Base-by-base conservation (phyloP, 1,140 invertebrate genomes). In the Micrasema minimum region DNA sequence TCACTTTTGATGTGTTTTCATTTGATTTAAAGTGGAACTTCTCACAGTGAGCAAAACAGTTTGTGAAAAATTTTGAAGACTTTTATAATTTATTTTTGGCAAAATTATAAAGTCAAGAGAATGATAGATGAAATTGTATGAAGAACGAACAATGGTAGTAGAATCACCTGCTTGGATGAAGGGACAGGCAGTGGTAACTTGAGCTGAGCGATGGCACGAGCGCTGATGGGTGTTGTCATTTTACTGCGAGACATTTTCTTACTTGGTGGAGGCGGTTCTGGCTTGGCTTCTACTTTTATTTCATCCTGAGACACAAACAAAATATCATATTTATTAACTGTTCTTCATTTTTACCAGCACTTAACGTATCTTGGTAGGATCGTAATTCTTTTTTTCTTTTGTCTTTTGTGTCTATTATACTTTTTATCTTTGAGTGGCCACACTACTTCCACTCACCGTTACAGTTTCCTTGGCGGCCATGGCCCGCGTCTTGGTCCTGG, bases 401-500 rank as follows among this genome's bases (percentile, higher is more conserved):
- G n/a, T n/a, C n/a, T n/a, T n/a, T n/a, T n/a, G n/a, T n/a, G n/a
- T n/a, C n/a, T n/a, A n/a, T n/a, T n/a, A n/a, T n/a, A n/a, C n/a
- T n/a, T n/a, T n/a, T n/a, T n/a, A n/a, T n/a, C n/a, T n/a, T n/a
- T n/a, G n/a, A n/a, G n/a, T n/a, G n/a, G n/a, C n/a, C n/a, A n/a
- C n/a, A n/a, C n/a, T n/a, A n/a, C n/a, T n/a, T 31, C 20, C 4
- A 26, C 50, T 37, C 16, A 57, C 53, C 12, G n/a, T 14, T 38
- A 1, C 53, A 1, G 53, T 37, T n/a, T 57, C 53, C 31, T 57
- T 57, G 26, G 53, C 53, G 37, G 59, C 61, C 69, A 71, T 51
- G 10, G 69, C 69, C 12, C 69, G 23, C 11, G 57, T 68, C 57
- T 72, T 72, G 18, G 64, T 62, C 18, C 65, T 53, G n/a, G 71